Evolutionary conservation across 2,797 vertebrate genomes (phyloP).

Genomic region (Melanotaenia maccullochi): DNA sequence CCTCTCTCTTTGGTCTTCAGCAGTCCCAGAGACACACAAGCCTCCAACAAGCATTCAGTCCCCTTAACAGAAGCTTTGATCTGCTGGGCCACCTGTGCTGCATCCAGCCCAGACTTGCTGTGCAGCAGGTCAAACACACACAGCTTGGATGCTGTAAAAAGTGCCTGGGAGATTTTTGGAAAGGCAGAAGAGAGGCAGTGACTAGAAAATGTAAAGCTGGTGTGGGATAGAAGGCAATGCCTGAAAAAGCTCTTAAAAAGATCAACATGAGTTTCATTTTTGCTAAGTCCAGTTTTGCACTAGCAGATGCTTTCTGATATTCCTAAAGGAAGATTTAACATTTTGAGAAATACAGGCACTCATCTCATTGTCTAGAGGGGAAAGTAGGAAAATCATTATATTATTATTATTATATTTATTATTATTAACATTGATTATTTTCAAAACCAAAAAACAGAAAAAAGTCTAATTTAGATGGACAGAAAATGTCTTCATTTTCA

Average conservation of each 20-base stretch:
- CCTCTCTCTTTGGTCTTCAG: slow-evolving; percentile 72
- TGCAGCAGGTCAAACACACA: slow-evolving; percentile 88
- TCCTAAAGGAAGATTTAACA: neutral
- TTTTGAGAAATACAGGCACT: neutral
- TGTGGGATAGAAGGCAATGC: neutral
- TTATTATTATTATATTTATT: no score
- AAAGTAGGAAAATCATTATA: neutral
- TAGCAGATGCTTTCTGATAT: neutral
- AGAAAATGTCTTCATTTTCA: neutral
- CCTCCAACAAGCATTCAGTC: slow-evolving; percentile 86
- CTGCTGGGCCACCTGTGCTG: slow-evolving; percentile 79
- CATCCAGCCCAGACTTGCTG: slow-evolving; percentile 66
- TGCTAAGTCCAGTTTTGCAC: neutral
- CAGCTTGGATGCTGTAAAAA: slow-evolving; percentile 89
- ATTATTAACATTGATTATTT: no score
- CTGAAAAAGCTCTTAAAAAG: neutral
- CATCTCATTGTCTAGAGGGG: neutral
- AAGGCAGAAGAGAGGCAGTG: slow-evolving; percentile 1
- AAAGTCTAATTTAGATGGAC: no score
- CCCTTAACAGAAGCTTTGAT: slow-evolving; percentile 80
- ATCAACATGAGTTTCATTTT: neutral
- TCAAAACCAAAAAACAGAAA: no score
- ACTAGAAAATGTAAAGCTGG: neutral
- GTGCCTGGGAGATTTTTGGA: slow-evolving; percentile 76
- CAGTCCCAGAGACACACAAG: slow-evolving; percentile 86